Conservation (phyloP, 2,797 vertebrate species). For the Lepilemur septentrionalis region DNA sequence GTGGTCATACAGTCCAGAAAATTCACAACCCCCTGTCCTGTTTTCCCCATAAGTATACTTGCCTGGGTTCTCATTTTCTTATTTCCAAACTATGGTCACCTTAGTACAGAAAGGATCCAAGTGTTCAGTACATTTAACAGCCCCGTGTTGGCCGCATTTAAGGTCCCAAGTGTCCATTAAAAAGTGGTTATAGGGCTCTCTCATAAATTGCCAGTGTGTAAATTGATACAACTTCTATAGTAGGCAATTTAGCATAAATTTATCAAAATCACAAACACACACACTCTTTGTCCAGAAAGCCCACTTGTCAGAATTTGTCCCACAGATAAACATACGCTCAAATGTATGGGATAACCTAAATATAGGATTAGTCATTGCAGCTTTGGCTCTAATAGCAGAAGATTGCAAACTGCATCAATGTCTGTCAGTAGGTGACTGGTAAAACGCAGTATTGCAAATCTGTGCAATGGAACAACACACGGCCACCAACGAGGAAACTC, state of each 20-base stretch:
- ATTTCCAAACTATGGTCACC: neutral
- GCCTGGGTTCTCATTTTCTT: neutral
- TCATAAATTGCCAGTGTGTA: neutral
- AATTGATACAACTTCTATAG: neutral
- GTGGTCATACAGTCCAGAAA: neutral
- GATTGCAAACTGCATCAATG: neutral
- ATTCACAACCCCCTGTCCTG: neutral
- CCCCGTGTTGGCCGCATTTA: neutral
- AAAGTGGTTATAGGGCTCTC: neutral
- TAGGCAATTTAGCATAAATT: neutral
- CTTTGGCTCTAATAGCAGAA: neutral
- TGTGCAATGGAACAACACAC: neutral
- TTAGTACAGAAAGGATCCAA: neutral
- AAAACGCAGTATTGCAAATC: neutral
- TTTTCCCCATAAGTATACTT: neutral
- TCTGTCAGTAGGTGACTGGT: neutral
- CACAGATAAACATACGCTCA: neutral
- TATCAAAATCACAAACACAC: neutral
- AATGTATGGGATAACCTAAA: neutral
- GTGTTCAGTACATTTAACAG: neutral
- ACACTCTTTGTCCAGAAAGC: neutral
- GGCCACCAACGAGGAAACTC: neutral
- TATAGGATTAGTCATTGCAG: neutral
- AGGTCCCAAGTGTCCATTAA: neutral
- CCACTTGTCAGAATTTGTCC: neutral